These are phyloP conservation scores for Apus apus DNA, from an alignment of 2,113 vertebrate species.

Conservation along the genomic window DNA sequence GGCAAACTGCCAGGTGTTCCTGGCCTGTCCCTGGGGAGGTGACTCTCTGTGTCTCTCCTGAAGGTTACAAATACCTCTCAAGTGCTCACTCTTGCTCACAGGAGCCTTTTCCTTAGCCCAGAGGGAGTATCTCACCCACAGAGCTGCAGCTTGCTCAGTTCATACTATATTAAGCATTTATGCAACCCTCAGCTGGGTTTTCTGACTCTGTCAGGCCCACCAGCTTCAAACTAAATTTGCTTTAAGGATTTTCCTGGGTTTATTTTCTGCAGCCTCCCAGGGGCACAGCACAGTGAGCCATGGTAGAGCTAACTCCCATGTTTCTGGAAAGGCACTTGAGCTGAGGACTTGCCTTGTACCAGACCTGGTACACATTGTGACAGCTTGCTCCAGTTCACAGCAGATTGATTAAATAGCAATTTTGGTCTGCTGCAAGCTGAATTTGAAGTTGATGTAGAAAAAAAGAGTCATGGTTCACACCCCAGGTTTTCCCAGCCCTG, in stretches of 20 bases:
- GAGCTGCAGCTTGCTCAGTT: background rate
- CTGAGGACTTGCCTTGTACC: background rate
- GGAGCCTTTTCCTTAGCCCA: background rate
- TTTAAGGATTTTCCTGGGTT: background rate
- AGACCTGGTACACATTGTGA: rapidly evolving
- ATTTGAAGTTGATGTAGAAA: too few relatives aligned
- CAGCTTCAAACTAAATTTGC: background rate
- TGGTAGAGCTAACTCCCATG: background rate
- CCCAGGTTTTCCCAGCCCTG: background rate
- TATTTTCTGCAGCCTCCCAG: background rate
- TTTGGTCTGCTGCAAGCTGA: background rate
- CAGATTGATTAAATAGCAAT: too few relatives aligned
- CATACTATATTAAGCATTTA: background rate
- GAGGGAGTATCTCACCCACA: background rate
- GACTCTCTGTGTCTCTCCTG: background rate
- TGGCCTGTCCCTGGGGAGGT: background rate
- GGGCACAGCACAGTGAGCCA: rapidly evolving
- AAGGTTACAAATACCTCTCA: background rate
- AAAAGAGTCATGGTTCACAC: background rate
- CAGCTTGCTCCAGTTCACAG: background rate
- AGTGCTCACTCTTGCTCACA: background rate
- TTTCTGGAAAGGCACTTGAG: background rate
- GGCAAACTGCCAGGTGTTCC: background rate
- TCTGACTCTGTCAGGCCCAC: background rate
- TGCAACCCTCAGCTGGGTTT: background rate